Base-by-base conservation (phyloP, 2,797 vertebrate genomes). In the Melanotaenia boesemani region DNA sequence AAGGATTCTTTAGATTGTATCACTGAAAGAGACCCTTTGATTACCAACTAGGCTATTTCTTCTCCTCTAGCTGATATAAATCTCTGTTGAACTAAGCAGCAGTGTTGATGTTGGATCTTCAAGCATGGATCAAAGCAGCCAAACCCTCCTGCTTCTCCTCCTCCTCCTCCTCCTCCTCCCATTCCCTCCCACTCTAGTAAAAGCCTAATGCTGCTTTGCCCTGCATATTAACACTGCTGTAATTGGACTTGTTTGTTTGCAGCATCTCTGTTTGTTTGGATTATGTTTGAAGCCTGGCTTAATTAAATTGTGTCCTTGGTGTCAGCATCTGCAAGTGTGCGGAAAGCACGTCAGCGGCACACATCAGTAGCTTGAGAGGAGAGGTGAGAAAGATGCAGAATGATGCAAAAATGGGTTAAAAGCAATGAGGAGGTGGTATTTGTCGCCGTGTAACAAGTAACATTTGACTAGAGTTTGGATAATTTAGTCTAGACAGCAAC, bases 201-300 rank as follows among this genome's bases (percentile, higher is more conserved):
- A 72, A 52, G 63, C 72, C 72, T 69, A 77, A 78, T 81, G 71
- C 82, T 83, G 81, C 72, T 78, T 87, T 85, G 74, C 86, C 81
- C 82, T 86, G 83, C 82, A 85, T 91, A 87, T 87, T 89, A 90
- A 88, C 87, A 82, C 74, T 55, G 74, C 82, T 82, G 83, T 90
- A 91, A 92, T 90, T 91, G 86, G 79, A 84, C 84, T 81, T 86
- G 79, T 88, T 92, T 90, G 87, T 90, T 89, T 88, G 80, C 80
- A 80, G 86, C 79, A 73, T 73, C 70, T 75, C 71, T 90, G 88
- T 90, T 92, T 91, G 84, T 87, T 89, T 89, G 84, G 81, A 87
- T 85, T 76, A 74, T 76, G 87, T 91, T 90, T 92, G 88, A 93
- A 91, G 86, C 82, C 73, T 72, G 2, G 59, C 74, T 89, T 88